phyloP scores from a whole-genome alignment of 2,888 invertebrate species.

The Tinea pellionella region DNA sequence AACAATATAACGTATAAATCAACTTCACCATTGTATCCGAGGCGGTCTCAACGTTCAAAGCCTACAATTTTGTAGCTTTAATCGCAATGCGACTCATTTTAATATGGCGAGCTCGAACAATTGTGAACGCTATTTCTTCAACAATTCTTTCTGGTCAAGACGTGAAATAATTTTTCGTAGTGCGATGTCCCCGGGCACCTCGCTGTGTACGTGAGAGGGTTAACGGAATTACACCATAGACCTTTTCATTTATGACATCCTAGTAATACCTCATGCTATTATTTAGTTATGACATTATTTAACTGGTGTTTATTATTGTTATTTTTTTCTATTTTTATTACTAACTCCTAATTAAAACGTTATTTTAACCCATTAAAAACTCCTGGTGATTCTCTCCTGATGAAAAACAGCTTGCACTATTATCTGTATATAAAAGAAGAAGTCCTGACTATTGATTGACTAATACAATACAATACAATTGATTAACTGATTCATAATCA shows the following conservation, averaged over 20 bases:
- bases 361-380: no score
- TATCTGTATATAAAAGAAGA: no score
- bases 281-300: not conserved
- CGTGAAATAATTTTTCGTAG: constrained; percentile 19
- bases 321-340: no score
- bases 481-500: no score
- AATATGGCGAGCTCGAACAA: constrained; percentile 17
- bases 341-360: no score
- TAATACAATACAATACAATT: no score
- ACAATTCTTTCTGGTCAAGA: constrained; percentile 22
- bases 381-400: no score
- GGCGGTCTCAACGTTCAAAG: constrained; percentile 1
- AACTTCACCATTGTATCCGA: constrained; percentile 1
- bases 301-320: not conserved
- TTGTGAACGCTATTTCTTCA: constrained; percentile 18
- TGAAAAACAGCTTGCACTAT: no score
- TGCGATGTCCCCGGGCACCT: not conserved
- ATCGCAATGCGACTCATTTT: constrained; percentile 20
- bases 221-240: constrained; percentile 14
- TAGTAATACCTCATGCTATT: not conserved
- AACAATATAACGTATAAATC: constrained; percentile 13
- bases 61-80: constrained; percentile 13
- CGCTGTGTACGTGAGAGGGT: constrained; percentile 18
- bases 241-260: constrained; percentile 4
- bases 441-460: no score